Evolutionary conservation across 1,140 invertebrate species (phyloP).

Genomic region (Heterodera carotae): DNA sequence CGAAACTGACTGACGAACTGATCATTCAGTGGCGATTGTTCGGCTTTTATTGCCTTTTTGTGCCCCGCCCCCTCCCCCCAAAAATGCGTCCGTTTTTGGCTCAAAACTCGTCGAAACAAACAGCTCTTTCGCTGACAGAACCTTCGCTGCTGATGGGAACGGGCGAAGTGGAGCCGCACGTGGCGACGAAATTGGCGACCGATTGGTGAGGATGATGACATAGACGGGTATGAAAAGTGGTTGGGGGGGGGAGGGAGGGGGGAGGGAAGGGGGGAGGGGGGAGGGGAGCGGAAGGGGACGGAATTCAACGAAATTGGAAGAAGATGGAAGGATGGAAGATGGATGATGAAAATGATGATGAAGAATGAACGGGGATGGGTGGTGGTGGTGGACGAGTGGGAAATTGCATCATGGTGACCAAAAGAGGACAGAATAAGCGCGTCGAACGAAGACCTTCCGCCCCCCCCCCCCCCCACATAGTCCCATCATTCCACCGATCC

Average conservation of each 20-base stretch:
- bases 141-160: too few species aligned
- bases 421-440: not conserved
- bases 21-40: not conserved
- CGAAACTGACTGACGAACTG: not conserved
- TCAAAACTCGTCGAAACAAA: conserved; percentile 17
- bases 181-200: conserved; percentile 29
- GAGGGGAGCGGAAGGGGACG: not conserved
- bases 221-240: not conserved
- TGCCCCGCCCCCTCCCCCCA: not conserved
- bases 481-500: not conserved
- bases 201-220: conserved; percentile 22
- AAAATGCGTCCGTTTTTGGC: not conserved
- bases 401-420: conserved; percentile 33
- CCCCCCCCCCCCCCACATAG: not conserved
- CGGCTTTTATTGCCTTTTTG: not conserved
- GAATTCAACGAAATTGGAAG: conserved; percentile 19
- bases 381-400: not conserved
- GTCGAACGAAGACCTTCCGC: too few species aligned
- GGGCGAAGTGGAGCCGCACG: conserved; percentile 5
- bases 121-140: conserved; percentile 22
- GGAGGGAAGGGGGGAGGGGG: not conserved
- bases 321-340: not conserved
- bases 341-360: not conserved
- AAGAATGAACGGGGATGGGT: not conserved
- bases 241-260: not conserved